Evolutionary conservation across 2,113 vertebrate species (phyloP).

Genomic region (Chaetorhynchus papuensis): DNA sequence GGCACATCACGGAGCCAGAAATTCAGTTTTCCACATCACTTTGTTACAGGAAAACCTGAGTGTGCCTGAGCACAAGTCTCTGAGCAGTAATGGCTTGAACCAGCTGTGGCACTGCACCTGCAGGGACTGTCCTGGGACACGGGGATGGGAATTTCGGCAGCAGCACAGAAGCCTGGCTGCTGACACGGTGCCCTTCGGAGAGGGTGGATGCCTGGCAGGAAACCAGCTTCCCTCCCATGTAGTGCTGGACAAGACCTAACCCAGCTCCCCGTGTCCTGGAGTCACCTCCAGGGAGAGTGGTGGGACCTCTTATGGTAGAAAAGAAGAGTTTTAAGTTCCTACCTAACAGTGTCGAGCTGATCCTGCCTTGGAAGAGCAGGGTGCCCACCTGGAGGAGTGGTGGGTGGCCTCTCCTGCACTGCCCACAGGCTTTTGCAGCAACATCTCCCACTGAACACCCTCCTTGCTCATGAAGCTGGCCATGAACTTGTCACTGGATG

Average conservation of each 20-base stretch:
- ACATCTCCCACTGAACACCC: rapidly evolving
- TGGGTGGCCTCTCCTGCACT: neutral
- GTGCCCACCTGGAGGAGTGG: rapidly evolving
- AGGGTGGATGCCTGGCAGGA: neutral
- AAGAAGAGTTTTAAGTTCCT: neutral
- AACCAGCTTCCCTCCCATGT: rapidly evolving
- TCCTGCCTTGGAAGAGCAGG: neutral
- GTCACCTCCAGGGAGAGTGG: neutral
- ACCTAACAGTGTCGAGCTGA: rapidly evolving
- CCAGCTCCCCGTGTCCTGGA: neutral
- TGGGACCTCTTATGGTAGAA: neutral
- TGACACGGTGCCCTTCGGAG: rapidly evolving
- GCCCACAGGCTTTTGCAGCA: neutral
- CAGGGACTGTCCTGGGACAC: neutral
- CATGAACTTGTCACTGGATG: rapidly evolving
- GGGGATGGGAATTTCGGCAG: rapidly evolving
- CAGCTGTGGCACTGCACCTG: neutral
- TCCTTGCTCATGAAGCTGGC: neutral
- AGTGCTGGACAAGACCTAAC: neutral
- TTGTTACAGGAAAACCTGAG: neutral
- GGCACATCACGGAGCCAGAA: rapidly evolving
- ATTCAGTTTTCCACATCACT: rapidly evolving
- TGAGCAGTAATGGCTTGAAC: neutral
- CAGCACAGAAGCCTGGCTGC: neutral
- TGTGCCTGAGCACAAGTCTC: rapidly evolving